These are phyloP conservation scores for Antennarius striatus DNA, from an alignment of 2,113 vertebrate species.

Conservation along the genomic window DNA sequence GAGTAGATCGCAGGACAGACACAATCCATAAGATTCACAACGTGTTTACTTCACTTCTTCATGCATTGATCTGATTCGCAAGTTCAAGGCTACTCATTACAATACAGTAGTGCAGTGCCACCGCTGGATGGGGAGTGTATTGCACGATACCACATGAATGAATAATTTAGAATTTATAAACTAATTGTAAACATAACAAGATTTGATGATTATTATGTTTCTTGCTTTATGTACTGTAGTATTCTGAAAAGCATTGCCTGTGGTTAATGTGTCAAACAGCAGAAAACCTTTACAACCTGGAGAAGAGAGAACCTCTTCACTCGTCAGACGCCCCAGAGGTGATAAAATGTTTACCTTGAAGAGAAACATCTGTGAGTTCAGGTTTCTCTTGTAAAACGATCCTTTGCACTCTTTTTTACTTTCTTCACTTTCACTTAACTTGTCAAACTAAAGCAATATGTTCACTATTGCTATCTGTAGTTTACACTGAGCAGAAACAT, in stretches of 20 bases:
- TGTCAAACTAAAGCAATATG: slow-evolving; percentile 80
- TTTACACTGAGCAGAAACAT: background rate
- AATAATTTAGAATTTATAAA: background rate
- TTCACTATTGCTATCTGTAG: background rate
- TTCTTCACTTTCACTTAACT: slow-evolving; percentile 76
- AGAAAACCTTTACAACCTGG: slow-evolving; percentile 97
- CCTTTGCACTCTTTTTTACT: slow-evolving; percentile 85
- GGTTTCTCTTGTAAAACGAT: slow-evolving; percentile 77
- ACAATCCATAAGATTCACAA: too few species aligned
- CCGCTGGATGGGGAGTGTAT: too few species aligned
- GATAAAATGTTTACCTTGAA: slow-evolving; percentile 98
- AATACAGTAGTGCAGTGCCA: too few species aligned
- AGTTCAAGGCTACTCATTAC: too few species aligned
- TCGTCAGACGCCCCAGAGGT: slow-evolving; percentile 90
- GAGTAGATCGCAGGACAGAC: too few species aligned
- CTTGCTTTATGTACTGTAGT: background rate
- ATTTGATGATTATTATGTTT: background rate
- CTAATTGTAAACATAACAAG: background rate
- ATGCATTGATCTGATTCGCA: too few species aligned
- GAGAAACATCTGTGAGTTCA: slow-evolving; percentile 87
- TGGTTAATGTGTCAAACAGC: slow-evolving; percentile 89
- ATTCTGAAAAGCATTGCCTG: slow-evolving; percentile 3
- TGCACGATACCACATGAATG: too few species aligned
- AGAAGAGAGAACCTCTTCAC: slow-evolving; percentile 91
- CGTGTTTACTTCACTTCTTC: too few species aligned